Evolutionary conservation across 2,888 invertebrate genomes (phyloP), one percentile per base, ranked within the genome.

Genomic region (Leptopilina syphax): DNA sequence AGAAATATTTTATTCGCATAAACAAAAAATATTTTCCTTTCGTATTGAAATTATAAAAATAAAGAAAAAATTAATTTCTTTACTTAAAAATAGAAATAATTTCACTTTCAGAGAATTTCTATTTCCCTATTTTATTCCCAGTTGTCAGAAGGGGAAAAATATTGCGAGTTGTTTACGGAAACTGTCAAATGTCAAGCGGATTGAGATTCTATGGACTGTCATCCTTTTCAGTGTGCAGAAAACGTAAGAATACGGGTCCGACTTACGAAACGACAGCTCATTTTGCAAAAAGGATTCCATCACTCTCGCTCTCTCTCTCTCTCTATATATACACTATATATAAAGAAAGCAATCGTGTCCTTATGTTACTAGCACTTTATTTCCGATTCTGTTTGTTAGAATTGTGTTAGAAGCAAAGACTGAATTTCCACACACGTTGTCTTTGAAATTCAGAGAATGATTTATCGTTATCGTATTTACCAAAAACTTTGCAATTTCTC

Each of bases 401-500:
- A 34, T 34, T 34, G n/a, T 73, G 73, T 54, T 73, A 73, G 54
- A 73, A 34, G 57, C 27, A 44, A 8, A 44, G 34, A 34, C 41
- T 34, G 57, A 82, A 68, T 65, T 27, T 68, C 9, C 10, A 50
- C 12, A 77, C 82, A 82, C 83, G 80, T 85, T 83, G 83, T 83
- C 80, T 85, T 85, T 86, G 50, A 10, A 50, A 8, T 85, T 83
- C 84, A 84, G 84, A 50, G 44, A 44, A 44, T 88, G 87, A 89
- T 89, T 89, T 87, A 89, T 89, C 87, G 86, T 85, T 82, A 80
- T 81, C 79, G 77, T 80, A 83, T 34, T 73, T 68, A 57, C 8
- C 57, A n/a, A 5, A 57, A 18, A 34, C 34, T 54, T 34, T 34
- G 54, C 57, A 9, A 73, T 73, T 73, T 57, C 73, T 18, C 57